A percentile compares a stretch with the other conserved stretches of the same genome.
These are phyloP conservation scores for Mirounga angustirostris DNA, from an alignment of 2,113 vertebrate species.

Conservation along the genomic window DNA sequence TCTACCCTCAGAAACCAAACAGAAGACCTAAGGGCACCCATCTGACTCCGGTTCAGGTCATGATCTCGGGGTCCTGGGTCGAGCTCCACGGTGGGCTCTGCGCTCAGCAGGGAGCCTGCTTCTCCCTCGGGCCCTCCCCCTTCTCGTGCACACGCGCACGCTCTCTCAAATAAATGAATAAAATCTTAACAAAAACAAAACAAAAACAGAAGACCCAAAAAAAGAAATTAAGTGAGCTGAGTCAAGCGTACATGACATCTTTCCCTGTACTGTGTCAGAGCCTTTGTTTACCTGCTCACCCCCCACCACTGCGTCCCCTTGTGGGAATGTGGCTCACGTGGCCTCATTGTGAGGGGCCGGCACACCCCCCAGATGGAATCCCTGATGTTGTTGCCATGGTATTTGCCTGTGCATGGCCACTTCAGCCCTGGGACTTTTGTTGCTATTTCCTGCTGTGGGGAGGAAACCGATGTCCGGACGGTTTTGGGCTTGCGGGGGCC, in stretches of 20 bases:
- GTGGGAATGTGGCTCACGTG: accelerated
- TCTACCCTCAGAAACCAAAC: neutral
- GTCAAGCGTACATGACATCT: accelerated
- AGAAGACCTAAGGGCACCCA: neutral
- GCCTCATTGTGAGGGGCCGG: too few species aligned
- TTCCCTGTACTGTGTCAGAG: accelerated
- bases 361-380: neutral
- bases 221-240: neutral
- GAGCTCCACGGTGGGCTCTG: too few species aligned
- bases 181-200: neutral
- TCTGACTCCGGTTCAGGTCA: neutral
- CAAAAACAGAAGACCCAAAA: neutral
- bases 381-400: neutral
- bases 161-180: neutral
- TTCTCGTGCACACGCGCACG: too few species aligned
- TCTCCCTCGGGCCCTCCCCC: neutral
- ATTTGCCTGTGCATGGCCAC: neutral
- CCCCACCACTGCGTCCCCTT: neutral
- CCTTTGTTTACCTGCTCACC: too few species aligned
- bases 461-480: neutral
- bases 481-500: neutral
- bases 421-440: too few species aligned
- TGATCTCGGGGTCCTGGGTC: neutral
- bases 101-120: neutral
- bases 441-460: neutral